A percentile compares a stretch with the other conserved stretches of the same genome.
phyloP scores from a whole-genome alignment of 2,113 vertebrate species.

The Leucoraja erinaceus region DNA sequence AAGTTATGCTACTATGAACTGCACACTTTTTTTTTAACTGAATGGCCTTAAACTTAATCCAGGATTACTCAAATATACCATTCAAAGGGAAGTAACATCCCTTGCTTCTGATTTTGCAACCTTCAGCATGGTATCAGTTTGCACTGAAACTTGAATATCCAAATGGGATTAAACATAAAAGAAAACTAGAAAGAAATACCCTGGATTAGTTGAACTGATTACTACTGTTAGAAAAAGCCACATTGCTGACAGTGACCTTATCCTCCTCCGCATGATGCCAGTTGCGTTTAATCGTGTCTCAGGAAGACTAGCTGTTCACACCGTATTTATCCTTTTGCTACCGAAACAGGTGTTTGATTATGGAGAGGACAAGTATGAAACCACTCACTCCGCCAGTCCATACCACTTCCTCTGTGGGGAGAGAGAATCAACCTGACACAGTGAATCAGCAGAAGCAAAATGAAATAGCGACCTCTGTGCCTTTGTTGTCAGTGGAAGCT shows the following conservation, averaged over 20 bases:
- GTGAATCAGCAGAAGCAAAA: neutral
- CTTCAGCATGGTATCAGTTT: slow-evolving; percentile 55
- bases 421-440: no score
- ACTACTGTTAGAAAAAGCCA: slow-evolving; percentile 50
- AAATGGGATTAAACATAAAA: slow-evolving; percentile 58
- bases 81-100: slow-evolving; percentile 47
- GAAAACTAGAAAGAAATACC: slow-evolving; percentile 45
- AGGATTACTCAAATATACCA: slow-evolving; percentile 52
- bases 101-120: slow-evolving; percentile 45
- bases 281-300: slow-evolving; percentile 46
- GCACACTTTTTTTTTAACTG: slow-evolving; percentile 44
- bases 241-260: slow-evolving; percentile 47
- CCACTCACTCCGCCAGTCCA: slow-evolving; percentile 4
- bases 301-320: slow-evolving; percentile 45
- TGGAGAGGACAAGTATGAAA: slow-evolving; percentile 45
- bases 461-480: neutral
- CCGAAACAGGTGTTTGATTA: slow-evolving; percentile 51
- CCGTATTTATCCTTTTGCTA: slow-evolving; percentile 48
- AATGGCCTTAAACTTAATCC: slow-evolving; percentile 53
- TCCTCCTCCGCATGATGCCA: slow-evolving; percentile 43
- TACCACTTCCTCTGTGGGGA: slow-evolving; percentile 21
- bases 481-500: neutral
- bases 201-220: slow-evolving; percentile 50
- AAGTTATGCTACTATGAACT: slow-evolving; percentile 40
- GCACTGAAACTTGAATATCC: slow-evolving; percentile 58